Evolutionary conservation across 2,797 vertebrate species (phyloP).

Genomic region (Neostethus bicornis): DNA sequence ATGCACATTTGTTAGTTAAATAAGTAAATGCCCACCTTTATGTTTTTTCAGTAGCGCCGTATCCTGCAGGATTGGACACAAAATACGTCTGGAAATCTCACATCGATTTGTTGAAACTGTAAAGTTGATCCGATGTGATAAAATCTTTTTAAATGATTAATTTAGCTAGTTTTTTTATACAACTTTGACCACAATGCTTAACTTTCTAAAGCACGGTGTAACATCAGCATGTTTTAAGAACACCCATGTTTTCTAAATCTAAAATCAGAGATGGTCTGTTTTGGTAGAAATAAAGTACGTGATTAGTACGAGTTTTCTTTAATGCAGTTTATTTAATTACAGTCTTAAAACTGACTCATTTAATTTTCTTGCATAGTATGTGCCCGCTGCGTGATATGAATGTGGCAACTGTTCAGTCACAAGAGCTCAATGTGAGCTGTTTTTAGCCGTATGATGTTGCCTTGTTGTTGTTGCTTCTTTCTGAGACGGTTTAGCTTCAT

Average conservation of each 20-base stretch:
- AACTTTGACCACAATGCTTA: no score
- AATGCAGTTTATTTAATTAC: no score
- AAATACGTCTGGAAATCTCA: neutral
- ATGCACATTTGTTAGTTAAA: neutral
- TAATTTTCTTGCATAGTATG: neutral
- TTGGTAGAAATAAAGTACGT: no score
- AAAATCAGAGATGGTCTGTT: no score
- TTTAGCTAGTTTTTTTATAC: no score
- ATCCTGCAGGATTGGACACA: neutral
- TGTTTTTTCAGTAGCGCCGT: neutral
- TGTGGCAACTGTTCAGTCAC: constrained; percentile 10
- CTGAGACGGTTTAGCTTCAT: constrained; percentile 23
- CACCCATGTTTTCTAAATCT: no score
- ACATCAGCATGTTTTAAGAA: no score
- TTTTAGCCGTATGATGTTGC: constrained; percentile 12
- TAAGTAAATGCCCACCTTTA: neutral
- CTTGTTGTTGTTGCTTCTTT: constrained; percentile 22
- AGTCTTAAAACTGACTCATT: neutral
- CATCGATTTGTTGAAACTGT: neutral
- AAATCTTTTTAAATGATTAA: no score
- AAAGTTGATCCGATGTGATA: neutral
- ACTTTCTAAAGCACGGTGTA: no score
- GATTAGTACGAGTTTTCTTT: no score
- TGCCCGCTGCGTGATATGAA: constrained; percentile 33
- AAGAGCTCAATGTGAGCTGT: constrained; percentile 1